A percentile compares a stretch with the other conserved stretches of the same genome.
These are phyloP conservation scores for Acanthococcus lagerstroemiae DNA, from an alignment of 2,888 invertebrate genomes.

Conservation along the genomic window DNA sequence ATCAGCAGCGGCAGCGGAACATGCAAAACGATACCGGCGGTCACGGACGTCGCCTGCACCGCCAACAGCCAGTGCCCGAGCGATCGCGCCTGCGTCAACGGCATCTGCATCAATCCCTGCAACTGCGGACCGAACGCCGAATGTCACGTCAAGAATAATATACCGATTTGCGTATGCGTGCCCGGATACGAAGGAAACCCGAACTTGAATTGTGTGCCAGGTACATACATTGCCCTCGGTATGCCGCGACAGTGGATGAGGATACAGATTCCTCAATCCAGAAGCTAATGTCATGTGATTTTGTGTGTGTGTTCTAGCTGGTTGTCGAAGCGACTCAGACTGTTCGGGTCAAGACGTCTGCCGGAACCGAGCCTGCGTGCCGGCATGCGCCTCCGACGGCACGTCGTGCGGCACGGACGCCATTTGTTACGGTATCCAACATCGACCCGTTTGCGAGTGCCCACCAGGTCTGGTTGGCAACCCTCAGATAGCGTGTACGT, in stretches of 20 bases:
- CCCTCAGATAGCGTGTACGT: conserved; percentile 63
- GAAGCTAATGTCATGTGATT: background rate
- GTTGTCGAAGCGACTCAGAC: conserved; percentile 61
- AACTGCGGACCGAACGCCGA: conserved; percentile 75
- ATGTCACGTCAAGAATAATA: conserved; percentile 73
- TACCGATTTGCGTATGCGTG: conserved; percentile 75
- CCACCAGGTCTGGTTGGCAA: conserved; percentile 63
- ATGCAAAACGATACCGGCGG: conserved; percentile 61
- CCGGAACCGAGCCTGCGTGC: conserved; percentile 59
- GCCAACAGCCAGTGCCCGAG: conserved; percentile 66
- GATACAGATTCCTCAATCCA: background rate
- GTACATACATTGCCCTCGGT: conserved; percentile 46
- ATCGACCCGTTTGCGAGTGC: conserved; percentile 68
- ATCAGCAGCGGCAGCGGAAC: conserved; percentile 72
- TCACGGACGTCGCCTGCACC: conserved; percentile 56
- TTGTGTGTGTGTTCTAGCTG: conserved; percentile 38
- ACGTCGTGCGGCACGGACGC: conserved; percentile 69
- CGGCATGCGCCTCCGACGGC: conserved; percentile 55
- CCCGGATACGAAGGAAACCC: conserved; percentile 78
- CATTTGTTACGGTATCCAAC: conserved; percentile 63
- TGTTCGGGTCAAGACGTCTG: conserved; percentile 64
- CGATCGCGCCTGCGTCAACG: conserved; percentile 68
- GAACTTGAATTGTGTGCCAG: conserved; percentile 64
- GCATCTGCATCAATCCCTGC: conserved; percentile 73
- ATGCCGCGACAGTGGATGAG: too few species aligned